Base-by-base conservation (phyloP, 2,113 vertebrate species). In the Electrona antarctica region DNA sequence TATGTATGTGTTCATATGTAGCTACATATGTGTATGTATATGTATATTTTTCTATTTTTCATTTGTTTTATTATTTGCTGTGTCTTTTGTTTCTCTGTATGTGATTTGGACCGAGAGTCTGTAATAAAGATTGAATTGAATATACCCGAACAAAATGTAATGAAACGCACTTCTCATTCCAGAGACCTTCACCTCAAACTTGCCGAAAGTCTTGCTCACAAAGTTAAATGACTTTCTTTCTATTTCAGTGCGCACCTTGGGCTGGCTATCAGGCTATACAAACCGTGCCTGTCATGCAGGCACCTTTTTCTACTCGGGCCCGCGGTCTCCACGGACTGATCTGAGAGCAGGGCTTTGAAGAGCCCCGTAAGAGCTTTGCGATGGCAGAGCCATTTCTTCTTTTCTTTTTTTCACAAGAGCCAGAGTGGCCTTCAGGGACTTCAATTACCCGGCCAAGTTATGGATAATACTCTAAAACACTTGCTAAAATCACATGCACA, bases 321-420 rank as follows among this genome's bases (percentile, higher is more conserved):
- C 79, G 21, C 82, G 75, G 77, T 67, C 86, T 82, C 73, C 63
- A 76, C 85, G 78, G 72, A 81, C 61, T 69, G 69, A 64, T 77
- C 52, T 77, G 69, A 81, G 77, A 71, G 68, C 55, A 65, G 12
- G 4, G 71, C 88, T 89, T 86, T 89, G 80, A 90, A 86, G 83
- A 86, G 73, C 74, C 89, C 89, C 85, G 90, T 90, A 80, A 86
- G 69, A 80, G 79, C 79, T 81, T 86, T 78, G 83, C 82, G 77
- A 80, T 66, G 74, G 72, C 67, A 76, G 50, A 77, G 81, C 62
- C 72, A 79, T 79, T 81, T 78, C 73, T 78, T 65, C 75, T 80
- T 70, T 41, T 41, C 33, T 41, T 41, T 41, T 41, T 82, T 81
- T 77, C 70, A 78, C 77, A 86, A 78, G 76, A 80, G 33, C 33